Percentiles rank a stretch among this genome's conserved stretches.
Conservation (phyloP, 2,888 invertebrate genomes). For the Cheilosia scutellata region DNA sequence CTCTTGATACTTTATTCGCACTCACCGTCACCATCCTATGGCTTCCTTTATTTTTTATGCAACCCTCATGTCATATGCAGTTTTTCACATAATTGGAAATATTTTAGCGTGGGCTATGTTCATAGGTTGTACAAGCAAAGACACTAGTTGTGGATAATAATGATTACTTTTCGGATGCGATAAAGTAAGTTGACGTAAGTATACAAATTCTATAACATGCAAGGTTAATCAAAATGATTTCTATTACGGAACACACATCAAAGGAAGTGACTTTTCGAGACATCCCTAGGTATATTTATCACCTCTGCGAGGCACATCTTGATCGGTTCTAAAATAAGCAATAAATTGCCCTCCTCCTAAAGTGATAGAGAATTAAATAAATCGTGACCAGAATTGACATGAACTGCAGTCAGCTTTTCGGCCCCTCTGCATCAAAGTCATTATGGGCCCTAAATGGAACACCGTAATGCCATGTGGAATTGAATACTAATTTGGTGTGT, state of each 20-base stretch:
- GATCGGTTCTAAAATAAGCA: slow-evolving; percentile 17
- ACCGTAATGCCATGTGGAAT: slow-evolving; percentile 15
- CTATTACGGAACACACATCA: background rate
- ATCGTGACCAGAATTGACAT: slow-evolving; percentile 63
- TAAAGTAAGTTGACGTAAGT: slow-evolving; percentile 27
- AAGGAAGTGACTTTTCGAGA: background rate
- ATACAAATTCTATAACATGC: slow-evolving; percentile 37
- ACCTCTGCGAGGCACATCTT: slow-evolving; percentile 19
- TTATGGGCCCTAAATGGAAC: slow-evolving; percentile 58
- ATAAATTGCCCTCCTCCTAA: background rate
- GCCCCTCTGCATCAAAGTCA: slow-evolving; percentile 17
- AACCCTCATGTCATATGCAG: slow-evolving; percentile 27
- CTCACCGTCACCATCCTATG: slow-evolving; percentile 12
- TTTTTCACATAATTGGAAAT: slow-evolving; percentile 19
- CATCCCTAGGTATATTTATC: background rate
- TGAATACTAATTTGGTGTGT: slow-evolving; percentile 51
- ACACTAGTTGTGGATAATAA: slow-evolving; percentile 5
- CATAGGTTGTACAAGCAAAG: background rate
- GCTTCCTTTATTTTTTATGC: slow-evolving; percentile 40
- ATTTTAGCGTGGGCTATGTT: background rate
- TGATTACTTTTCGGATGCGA: slow-evolving; percentile 1
- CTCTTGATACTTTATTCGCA: slow-evolving; percentile 37
- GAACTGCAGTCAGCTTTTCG: slow-evolving; percentile 19
- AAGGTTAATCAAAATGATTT: slow-evolving; percentile 5
- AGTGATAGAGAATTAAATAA: slow-evolving; percentile 42